Conservation (phyloP, 35 echinoderm and acorn worm genomes). For the Stichopus chloronotus region DNA sequence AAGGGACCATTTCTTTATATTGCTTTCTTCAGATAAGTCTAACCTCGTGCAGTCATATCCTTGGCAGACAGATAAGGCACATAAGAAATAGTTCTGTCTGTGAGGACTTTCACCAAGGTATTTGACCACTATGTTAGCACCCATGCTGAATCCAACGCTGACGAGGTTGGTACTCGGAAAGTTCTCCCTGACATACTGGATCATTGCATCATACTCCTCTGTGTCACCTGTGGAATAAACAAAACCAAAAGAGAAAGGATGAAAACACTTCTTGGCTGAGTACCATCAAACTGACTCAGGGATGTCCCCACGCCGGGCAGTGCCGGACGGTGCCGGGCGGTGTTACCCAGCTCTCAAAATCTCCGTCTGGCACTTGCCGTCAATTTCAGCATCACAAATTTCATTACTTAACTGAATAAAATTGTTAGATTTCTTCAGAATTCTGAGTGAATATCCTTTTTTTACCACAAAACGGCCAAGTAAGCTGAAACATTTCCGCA, state of each 20-base stretch:
- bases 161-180: slow-evolving; percentile 59
- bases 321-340: too few species aligned
- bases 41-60: slow-evolving; percentile 94
- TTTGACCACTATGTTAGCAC: slow-evolving; percentile 92
- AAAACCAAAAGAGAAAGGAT: neutral
- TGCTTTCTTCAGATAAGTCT: neutral
- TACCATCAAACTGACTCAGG: neutral
- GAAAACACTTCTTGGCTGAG: neutral
- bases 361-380: too few species aligned
- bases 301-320: too few species aligned
- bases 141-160: slow-evolving; percentile 94
- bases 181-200: slow-evolving; percentile 73
- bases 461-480: too few species aligned
- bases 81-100: slow-evolving; percentile 80
- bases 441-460: too few species aligned
- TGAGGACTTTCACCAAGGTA: slow-evolving; percentile 80
- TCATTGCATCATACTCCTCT: slow-evolving; percentile 86
- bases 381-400: too few species aligned
- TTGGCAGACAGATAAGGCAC: slow-evolving; percentile 90
- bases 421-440: too few species aligned
- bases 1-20: too few species aligned
- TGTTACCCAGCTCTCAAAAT: too few species aligned
- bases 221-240: slow-evolving; percentile 71
- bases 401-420: too few species aligned
- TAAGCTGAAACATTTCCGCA: too few species aligned